Conservation (phyloP, 2,113 vertebrate species). For the Phodopus roborovskii region DNA sequence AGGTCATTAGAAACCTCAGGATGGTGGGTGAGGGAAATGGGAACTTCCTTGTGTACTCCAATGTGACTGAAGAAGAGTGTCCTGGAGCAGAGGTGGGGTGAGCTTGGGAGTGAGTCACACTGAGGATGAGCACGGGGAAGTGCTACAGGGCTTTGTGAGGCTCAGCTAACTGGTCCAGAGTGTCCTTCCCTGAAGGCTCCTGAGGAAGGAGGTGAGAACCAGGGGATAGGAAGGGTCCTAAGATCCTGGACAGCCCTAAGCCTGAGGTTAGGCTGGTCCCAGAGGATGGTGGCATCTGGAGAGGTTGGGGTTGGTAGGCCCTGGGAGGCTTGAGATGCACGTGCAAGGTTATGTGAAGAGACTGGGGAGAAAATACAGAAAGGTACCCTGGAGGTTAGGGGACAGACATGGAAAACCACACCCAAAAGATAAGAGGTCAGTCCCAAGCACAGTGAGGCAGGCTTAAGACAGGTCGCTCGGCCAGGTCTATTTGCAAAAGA, state of each 20-base stretch:
- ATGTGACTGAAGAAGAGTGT: background rate
- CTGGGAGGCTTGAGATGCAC: background rate
- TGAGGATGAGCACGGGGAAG: background rate
- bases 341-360: background rate
- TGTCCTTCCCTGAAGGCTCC: background rate
- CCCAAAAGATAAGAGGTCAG: background rate
- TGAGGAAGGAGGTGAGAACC: background rate
- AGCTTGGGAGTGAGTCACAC: background rate
- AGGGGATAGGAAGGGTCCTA: background rate
- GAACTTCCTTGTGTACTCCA: background rate
- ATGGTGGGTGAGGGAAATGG: background rate
- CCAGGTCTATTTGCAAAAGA: background rate
- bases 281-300: background rate
- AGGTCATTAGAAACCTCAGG: conserved; percentile 5
- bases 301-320: background rate
- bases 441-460: background rate
- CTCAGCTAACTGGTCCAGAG: background rate
- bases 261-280: background rate
- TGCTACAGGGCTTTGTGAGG: background rate
- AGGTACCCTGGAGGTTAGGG: background rate
- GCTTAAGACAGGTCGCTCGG: background rate
- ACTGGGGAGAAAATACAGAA: background rate
- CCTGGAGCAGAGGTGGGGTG: background rate
- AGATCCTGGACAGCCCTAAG: background rate
- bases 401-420: background rate